These are phyloP conservation scores for Sebastes nivosus DNA, from an alignment of 2,797 vertebrate genomes.

Conservation along the genomic window DNA sequence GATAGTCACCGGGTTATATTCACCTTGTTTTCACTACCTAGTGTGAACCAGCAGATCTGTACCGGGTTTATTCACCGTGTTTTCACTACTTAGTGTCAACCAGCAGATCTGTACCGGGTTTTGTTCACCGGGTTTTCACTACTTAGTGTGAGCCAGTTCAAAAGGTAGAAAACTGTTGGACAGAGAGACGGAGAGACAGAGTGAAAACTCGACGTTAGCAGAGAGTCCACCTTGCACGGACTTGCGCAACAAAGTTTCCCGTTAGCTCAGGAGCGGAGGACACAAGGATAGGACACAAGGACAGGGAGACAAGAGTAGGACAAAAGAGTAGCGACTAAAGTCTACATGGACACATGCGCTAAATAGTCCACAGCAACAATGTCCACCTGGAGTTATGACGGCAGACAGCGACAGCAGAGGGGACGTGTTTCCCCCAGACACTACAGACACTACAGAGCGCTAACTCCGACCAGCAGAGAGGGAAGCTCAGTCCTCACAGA, in stretches of 20 bases:
- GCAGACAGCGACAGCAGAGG: background rate
- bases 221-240: constrained; percentile 57
- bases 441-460: background rate
- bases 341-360: background rate
- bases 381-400: constrained; percentile 10
- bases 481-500: background rate
- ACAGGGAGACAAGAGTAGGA: no score
- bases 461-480: constrained; percentile 4
- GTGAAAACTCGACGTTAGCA: background rate
- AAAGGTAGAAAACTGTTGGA: background rate
- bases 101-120: no score
- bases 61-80: no score
- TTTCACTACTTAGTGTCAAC: no score
- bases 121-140: background rate
- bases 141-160: no score
- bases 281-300: no score
- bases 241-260: constrained; percentile 71
- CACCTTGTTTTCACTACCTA: no score
- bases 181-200: background rate
- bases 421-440: no score
- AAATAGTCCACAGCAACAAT: background rate
- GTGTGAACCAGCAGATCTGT: no score
- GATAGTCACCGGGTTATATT: no score
- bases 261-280: background rate
- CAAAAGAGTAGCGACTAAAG: no score